phyloP scores from a whole-genome alignment of 2,797 vertebrate species.

The Siniperca obscura region DNA sequence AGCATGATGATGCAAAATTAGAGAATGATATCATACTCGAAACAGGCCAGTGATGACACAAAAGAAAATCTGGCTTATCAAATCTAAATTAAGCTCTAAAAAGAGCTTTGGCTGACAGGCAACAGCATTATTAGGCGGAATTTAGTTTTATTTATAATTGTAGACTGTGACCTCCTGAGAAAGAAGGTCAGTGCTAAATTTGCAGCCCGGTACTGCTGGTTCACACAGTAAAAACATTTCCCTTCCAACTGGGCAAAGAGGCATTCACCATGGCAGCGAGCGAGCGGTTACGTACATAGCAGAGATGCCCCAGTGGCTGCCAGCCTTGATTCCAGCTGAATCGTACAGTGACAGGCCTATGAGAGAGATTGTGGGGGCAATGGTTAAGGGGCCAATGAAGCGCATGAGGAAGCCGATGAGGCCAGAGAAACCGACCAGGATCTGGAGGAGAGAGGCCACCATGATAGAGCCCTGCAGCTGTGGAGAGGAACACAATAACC shows the following conservation, averaged over 20 bases:
- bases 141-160: background rate
- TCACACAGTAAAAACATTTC: conserved; percentile 1
- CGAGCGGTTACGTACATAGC: conserved; percentile 84
- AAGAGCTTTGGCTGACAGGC: accelerated
- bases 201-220: background rate
- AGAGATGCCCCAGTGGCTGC: conserved; percentile 93
- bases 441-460: conserved; percentile 93
- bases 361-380: conserved; percentile 93
- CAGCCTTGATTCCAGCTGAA: conserved; percentile 85
- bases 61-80: background rate
- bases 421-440: conserved; percentile 93
- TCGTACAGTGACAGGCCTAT: conserved; percentile 92
- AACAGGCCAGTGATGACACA: background rate
- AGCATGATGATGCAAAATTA: conserved; percentile 9
- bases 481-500: conserved; percentile 37
- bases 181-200: background rate
- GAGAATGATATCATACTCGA: background rate
- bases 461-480: conserved; percentile 96
- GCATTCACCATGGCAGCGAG: background rate
- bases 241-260: background rate
- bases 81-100: background rate
- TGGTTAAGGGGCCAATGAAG: conserved; percentile 94
- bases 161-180: background rate
- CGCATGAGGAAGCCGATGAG: conserved; percentile 93
- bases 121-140: background rate